These are phyloP conservation scores for Drosophila yooni DNA, from an alignment of 2,888 invertebrate genomes.

Conservation along the genomic window DNA sequence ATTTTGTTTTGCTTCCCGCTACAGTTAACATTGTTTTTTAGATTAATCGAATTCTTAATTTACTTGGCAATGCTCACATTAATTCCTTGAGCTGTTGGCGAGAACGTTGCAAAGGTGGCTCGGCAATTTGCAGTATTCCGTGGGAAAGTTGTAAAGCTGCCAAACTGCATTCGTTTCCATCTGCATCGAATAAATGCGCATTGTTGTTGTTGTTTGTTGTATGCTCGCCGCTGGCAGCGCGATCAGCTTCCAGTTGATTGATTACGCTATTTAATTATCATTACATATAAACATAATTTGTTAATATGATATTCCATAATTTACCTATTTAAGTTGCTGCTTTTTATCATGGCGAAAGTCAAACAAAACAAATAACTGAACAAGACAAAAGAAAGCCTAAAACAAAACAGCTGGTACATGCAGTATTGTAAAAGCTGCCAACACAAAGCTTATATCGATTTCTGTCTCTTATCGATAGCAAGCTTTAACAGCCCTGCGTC, in stretches of 20 bases:
- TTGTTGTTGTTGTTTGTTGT: conserved; percentile 22
- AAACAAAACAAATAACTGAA: conserved; percentile 23
- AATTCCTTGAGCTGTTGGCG: conserved; percentile 82
- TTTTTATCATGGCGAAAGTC: conserved; percentile 68
- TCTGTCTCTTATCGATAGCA: conserved; percentile 28
- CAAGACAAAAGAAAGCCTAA: conserved; percentile 15
- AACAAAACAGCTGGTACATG: conserved; percentile 28
- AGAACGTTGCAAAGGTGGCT: conserved; percentile 78
- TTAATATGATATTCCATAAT: neutral
- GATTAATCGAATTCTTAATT: neutral
- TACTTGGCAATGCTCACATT: conserved; percentile 62
- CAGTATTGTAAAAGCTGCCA: conserved; percentile 22
- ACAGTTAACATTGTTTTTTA: conserved; percentile 4
- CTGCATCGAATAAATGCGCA: conserved; percentile 10
- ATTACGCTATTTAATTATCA: conserved; percentile 45
- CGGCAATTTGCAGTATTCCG: conserved; percentile 78
- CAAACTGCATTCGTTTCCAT: conserved; percentile 49
- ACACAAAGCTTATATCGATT: conserved; percentile 6
- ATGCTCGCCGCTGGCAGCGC: conserved; percentile 5
- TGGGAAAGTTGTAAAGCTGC: conserved; percentile 75
- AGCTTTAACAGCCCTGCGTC: conserved; percentile 7
- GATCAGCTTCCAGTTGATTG: conserved; percentile 46
- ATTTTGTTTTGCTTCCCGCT: conserved; percentile 84
- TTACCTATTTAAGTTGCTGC: conserved; percentile 79
- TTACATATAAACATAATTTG: neutral